Conservation (phyloP, 2,888 invertebrate genomes). For the Celastrina argiolus region DNA sequence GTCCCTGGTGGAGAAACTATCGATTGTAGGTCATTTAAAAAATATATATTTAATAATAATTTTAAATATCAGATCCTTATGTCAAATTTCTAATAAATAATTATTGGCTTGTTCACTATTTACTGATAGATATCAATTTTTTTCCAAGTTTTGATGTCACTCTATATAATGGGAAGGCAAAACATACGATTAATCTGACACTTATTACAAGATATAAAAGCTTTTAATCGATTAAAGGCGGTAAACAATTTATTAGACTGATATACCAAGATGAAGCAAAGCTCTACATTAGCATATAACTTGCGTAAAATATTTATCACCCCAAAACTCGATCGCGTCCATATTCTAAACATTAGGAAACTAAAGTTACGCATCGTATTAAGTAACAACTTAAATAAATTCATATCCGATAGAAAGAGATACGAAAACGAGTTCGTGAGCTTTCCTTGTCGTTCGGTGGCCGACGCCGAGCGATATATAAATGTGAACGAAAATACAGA, state of each 20-base stretch:
- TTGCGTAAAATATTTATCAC: neutral
- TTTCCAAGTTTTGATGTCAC: too few relatives aligned
- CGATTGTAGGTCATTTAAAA: neutral
- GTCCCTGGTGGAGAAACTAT: neutral
- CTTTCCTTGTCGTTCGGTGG: slow-evolving; percentile 4
- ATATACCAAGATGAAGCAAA: neutral
- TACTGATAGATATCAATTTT: too few relatives aligned
- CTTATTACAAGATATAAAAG: neutral
- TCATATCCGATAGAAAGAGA: slow-evolving; percentile 59
- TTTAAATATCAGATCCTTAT: too few relatives aligned
- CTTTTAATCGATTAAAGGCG: neutral
- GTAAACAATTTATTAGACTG: neutral
- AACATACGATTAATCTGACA: too few relatives aligned
- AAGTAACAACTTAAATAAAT: slow-evolving; percentile 33
- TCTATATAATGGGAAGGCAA: too few relatives aligned
- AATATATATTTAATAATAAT: too few relatives aligned
- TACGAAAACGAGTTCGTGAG: slow-evolving; percentile 45
- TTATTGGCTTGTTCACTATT: too few relatives aligned
- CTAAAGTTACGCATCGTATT: slow-evolving; percentile 15
- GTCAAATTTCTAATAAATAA: too few relatives aligned
- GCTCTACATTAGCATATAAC: neutral
- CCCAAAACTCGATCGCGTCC: neutral
- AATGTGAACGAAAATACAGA: slow-evolving; percentile 59
- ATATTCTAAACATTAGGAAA: slow-evolving; percentile 13
- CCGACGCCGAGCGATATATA: slow-evolving; percentile 60